Base-by-base conservation (phyloP, 2,888 invertebrate species). In the Dolichopus griseipennis region DNA sequence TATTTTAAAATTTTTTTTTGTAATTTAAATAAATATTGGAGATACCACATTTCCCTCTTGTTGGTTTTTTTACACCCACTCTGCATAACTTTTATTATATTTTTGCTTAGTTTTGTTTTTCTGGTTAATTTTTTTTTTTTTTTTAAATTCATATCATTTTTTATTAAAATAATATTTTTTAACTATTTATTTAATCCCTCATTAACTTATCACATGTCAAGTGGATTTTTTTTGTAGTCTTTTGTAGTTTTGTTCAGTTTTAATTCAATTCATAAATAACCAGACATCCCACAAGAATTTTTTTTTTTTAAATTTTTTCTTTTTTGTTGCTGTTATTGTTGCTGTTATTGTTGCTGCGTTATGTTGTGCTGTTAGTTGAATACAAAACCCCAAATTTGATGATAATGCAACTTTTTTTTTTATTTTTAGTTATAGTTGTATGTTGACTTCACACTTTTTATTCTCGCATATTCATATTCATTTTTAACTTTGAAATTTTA, bases 141-240 rank as follows among this genome's bases (percentile, higher is more conserved):
- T 27, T 5, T 27, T 27, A 27, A 4, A 27, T 27, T 27, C 27
- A 27, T 27, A 27, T 27, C 27, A 27, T 52, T 52, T 52, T 15
- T 52, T 52, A 52, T 52, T 52, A 18, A 52, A 52, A 52, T 52
- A 52, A 52, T 52, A 52, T 52, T 52, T 52, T 52, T 52, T 52
- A 52, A 52, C 52, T 52, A 52, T 52, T 52, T 52, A 52, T 52
- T 52, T 52, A 52, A 66, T 66, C 52, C 66, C 66, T 66, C 66
- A 66, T 66, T 66, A 66, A 61, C 66, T 66, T 66, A 66, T 66
- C 66, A 66, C 22, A 61, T 66, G 66, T 66, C 66, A 66, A 64
- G 18, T 64, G 64, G n/a, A 52, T 52, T 52, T 52, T 52, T 18
- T 52, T 52, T 18, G 15, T 18, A 18, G 15, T 52, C 15, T 1